Conservation (phyloP, 2,113 vertebrate species). For the Cyprinodon variegatus region DNA sequence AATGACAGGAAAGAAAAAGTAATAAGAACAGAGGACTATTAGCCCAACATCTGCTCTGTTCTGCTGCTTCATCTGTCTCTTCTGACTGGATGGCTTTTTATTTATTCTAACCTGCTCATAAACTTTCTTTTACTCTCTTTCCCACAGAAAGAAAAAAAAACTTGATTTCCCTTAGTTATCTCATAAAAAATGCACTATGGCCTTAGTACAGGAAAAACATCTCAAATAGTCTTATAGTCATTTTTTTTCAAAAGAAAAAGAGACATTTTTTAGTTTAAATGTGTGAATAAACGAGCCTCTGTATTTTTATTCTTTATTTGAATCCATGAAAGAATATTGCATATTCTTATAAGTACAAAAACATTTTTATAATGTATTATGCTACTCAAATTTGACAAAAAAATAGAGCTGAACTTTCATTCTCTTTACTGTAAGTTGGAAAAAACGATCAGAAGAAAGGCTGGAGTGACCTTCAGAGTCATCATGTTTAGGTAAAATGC, state of each 20-base stretch:
- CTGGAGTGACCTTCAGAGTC: conserved; percentile 5
- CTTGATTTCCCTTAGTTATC: background rate
- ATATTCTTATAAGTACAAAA: too few species aligned
- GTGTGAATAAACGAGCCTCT: too few species aligned
- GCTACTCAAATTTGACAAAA: background rate
- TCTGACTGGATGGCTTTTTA: conserved; percentile 45
- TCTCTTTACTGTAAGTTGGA: background rate
- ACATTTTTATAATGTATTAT: background rate
- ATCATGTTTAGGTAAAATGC: conserved; percentile 44
- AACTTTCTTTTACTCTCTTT: background rate
- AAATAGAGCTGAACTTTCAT: background rate
- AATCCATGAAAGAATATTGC: too few species aligned
- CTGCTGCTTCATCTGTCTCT: conserved; percentile 26
- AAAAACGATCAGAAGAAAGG: conserved; percentile 15
- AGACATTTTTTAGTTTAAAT: too few species aligned
- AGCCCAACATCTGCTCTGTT: conserved; percentile 63
- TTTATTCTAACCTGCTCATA: conserved; percentile 37
- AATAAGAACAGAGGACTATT: conserved; percentile 66
- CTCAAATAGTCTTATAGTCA: background rate
- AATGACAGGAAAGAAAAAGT: conserved; percentile 60
- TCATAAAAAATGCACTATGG: background rate
- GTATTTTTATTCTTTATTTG: too few species aligned
- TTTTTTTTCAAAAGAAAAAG: background rate
- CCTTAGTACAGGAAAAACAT: background rate
- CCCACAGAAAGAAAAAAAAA: background rate